Conservation (phyloP, 2,797 vertebrate species). For the Tolypeutes matacus region DNA sequence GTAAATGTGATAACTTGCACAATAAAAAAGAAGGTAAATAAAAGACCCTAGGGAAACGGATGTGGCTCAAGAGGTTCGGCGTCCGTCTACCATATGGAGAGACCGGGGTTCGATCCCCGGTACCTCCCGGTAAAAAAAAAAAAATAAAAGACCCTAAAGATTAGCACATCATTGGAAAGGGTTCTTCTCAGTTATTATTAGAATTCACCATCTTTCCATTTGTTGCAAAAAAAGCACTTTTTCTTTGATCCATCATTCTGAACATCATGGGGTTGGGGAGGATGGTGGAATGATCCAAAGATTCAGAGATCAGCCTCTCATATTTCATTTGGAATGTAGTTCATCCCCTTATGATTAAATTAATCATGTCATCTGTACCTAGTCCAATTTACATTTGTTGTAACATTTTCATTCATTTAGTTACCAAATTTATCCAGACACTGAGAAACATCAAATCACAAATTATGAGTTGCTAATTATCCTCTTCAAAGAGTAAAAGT, state of each 20-base stretch:
- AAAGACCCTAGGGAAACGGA: no score
- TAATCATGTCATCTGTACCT: neutral
- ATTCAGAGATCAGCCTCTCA: neutral
- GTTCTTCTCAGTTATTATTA: slow-evolving; percentile 36
- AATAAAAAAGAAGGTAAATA: neutral
- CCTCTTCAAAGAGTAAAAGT: slow-evolving; percentile 36
- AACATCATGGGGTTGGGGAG: neutral
- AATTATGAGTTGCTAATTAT: slow-evolving; percentile 18
- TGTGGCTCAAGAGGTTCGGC: no score
- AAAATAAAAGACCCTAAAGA: slow-evolving; percentile 16
- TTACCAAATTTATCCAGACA: slow-evolving; percentile 38
- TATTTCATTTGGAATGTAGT: neutral
- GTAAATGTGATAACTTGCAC: neutral
- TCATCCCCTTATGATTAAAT: neutral
- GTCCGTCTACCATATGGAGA: no score
- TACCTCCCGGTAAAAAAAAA: no score
- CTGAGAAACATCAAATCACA: neutral
- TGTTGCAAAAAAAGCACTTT: neutral
- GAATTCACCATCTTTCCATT: slow-evolving; percentile 10
- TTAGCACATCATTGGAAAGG: neutral
- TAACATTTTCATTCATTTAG: neutral
- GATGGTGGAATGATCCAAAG: neutral
- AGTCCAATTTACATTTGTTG: neutral
- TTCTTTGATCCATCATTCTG: neutral
- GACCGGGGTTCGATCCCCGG: no score